phyloP scores from a whole-genome alignment of 1,140 invertebrate species.

The Drosophila kurseongensis region DNA sequence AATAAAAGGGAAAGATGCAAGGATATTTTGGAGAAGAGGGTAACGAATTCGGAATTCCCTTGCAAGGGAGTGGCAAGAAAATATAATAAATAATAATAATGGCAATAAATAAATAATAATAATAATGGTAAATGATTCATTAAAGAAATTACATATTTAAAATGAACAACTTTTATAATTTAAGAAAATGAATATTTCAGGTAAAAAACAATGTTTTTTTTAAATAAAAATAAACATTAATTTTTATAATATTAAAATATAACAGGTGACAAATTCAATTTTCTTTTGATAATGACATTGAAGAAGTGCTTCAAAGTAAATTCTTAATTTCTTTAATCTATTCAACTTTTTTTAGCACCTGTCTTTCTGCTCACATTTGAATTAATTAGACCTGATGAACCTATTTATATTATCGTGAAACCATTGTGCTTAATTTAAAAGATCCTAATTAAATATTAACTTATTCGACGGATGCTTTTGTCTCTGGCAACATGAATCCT shows the following conservation, averaged over 20 bases:
- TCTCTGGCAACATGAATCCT: neutral
- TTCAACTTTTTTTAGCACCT: neutral
- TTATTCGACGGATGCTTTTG: neutral
- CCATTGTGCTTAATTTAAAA: neutral
- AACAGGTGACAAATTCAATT: too few relatives aligned
- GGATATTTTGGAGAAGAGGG: neutral
- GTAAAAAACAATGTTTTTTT: too few relatives aligned
- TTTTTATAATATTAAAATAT: neutral
- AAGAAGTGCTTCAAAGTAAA: neutral
- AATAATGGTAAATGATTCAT: too few relatives aligned
- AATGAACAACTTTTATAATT: too few relatives aligned
- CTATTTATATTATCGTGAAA: neutral
- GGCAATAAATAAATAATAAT: too few relatives aligned
- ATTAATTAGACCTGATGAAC: neutral
- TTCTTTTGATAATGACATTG: too few relatives aligned
- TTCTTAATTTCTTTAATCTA: neutral
- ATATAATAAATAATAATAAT: too few relatives aligned
- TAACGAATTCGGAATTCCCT: conserved; percentile 24
- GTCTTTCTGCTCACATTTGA: neutral
- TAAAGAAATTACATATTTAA: too few relatives aligned
- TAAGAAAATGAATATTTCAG: too few relatives aligned
- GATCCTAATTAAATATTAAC: neutral
- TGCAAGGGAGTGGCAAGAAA: neutral
- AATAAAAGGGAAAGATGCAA: conserved; percentile 55
- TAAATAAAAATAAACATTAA: neutral